Base-by-base conservation (phyloP, 2,888 invertebrate genomes). In the Diploptera punctata region DNA sequence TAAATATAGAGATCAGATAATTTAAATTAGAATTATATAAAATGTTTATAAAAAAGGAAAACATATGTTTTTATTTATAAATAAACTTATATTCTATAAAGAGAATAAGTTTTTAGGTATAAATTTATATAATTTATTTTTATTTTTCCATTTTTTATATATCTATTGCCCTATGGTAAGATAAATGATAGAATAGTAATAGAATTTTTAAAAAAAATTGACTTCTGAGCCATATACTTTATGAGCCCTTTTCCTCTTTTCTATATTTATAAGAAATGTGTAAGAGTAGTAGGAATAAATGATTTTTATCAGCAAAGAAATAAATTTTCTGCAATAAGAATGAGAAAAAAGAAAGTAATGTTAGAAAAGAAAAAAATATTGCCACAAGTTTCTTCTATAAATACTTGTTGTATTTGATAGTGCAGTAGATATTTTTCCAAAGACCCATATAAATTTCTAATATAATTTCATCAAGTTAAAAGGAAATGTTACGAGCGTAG, bases 391-490 rank as follows among this genome's bases (percentile, higher is more conserved):
- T 57, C 57, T 29, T 1, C 57, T 43, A 26, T 2, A 44, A 44
- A 7, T 29, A 31, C 13, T 21, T 38, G 21, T 62, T 62, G 38
- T 47, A 29, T 44, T 47, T 61, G 18, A 38, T 38, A 61, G 38
- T 38, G 38, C 18, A 26, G 65, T 47, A 65, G 47, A 65, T 65
- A 65, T 44, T 65, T 65, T 65, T 47, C 65, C 62, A 47, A 33
- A 44, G 24, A 65, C 47, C 65, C 44, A 65, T 19, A 65, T n/a
- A 44, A 44, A 47, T 26, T 26, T 47, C 47, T 65, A 44, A 44
- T 26, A 65, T 33, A 4, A 26, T 29, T 65, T 65, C 44, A 43
- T 65, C 26, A 26, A 44, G 3, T 44, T 16, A 31, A n/a, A 65
- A 38, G 13, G 29, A 29, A n/a, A 43, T 38, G 24, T 29, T 65